phyloP scores from a whole-genome alignment of 2,888 invertebrate species.

The Ctena decussata region DNA sequence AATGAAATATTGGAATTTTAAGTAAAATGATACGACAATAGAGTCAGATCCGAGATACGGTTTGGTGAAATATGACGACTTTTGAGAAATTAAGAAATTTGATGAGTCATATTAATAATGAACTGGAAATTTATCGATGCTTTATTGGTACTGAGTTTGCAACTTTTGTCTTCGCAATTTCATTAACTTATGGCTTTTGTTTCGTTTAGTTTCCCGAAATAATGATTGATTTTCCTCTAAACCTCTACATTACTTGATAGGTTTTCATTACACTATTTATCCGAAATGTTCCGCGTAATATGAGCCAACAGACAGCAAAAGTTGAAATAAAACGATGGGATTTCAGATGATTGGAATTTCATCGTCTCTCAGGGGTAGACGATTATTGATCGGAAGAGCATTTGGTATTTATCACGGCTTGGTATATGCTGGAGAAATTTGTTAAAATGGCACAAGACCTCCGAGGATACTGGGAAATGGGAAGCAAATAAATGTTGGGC shows the following conservation, averaged over 20 bases:
- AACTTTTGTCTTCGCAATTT: background rate
- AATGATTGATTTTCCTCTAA: constrained; percentile 2
- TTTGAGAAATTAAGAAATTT: background rate
- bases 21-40: background rate
- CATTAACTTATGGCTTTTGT: background rate
- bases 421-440: background rate
- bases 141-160: background rate
- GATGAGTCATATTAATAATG: background rate
- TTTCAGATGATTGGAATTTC: constrained; percentile 12
- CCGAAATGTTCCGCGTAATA: background rate
- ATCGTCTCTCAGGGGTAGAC: constrained; percentile 9
- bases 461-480: background rate
- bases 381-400: background rate
- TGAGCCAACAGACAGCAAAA: constrained; percentile 6
- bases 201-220: background rate
- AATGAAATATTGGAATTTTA: background rate
- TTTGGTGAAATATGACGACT: background rate
- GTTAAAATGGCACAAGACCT: background rate
- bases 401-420: constrained; percentile 4
- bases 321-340: constrained; percentile 17
- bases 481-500: too few relatives aligned
- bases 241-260: constrained; percentile 3
- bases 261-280: constrained; percentile 10
- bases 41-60: background rate
- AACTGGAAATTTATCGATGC: background rate